Conservation (phyloP, 2,888 invertebrate species). For the Agapetus fuscipes region DNA sequence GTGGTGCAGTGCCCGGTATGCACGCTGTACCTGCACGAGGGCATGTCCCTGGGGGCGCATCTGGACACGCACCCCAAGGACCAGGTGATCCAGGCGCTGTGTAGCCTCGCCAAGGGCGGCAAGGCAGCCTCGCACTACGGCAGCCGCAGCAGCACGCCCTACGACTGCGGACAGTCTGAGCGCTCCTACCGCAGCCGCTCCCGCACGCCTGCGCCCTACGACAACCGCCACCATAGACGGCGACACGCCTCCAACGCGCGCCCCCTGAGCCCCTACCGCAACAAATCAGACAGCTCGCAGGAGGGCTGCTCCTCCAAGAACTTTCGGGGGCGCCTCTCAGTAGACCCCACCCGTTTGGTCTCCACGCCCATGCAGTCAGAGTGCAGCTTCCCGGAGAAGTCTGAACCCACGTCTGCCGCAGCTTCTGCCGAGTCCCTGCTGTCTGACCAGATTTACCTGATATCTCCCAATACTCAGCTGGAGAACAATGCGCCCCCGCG, state of each 20-base stretch:
- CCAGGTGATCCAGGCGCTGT: conserved; percentile 75
- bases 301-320: conserved; percentile 25
- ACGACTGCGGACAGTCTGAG: conserved; percentile 27
- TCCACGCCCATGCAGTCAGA: conserved; percentile 28
- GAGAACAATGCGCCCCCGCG: background rate
- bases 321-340: conserved; percentile 23
- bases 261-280: conserved; percentile 30
- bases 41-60: conserved; percentile 71
- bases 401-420: background rate
- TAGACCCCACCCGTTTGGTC: conserved; percentile 20
- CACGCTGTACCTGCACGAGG: conserved; percentile 72
- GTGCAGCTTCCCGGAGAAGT: conserved; percentile 24
- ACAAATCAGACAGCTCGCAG: conserved; percentile 27
- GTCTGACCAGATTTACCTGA: background rate
- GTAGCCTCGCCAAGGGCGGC: conserved; percentile 39
- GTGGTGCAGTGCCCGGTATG: conserved; percentile 70
- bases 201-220: conserved; percentile 28
- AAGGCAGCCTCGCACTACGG: conserved; percentile 21
- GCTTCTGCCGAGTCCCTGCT: background rate
- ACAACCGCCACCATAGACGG: conserved; percentile 33
- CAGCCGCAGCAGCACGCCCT: conserved; percentile 15
- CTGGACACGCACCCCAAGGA: conserved; percentile 82
- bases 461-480: background rate
- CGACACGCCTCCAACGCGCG: conserved; percentile 18
- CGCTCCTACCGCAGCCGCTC: conserved; percentile 32